A percentile compares a stretch with the other conserved stretches of the same genome.
phyloP scores from a whole-genome alignment of 2,797 vertebrate species.

The Smutsia gigantea region DNA sequence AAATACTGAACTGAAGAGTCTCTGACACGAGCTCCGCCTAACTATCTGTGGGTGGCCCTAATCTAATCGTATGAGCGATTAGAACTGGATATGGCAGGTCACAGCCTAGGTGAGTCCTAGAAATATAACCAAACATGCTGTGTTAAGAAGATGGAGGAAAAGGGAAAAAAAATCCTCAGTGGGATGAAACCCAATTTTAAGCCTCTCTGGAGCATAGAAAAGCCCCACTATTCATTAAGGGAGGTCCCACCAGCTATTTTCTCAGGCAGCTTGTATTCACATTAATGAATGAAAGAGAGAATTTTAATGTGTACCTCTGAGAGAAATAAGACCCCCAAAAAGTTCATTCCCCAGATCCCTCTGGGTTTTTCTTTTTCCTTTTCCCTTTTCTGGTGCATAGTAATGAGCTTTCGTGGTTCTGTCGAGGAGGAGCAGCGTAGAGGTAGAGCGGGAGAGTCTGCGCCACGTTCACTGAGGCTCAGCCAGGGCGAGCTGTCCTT shows the following conservation, averaged over 20 bases:
- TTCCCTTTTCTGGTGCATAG: slow-evolving; percentile 65
- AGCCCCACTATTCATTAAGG: slow-evolving; percentile 83
- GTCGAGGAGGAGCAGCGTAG: slow-evolving; percentile 29
- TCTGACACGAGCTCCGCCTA: slow-evolving; percentile 4
- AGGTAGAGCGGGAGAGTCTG: neutral
- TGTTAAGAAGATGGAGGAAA: slow-evolving; percentile 78
- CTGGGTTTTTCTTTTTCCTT: neutral
- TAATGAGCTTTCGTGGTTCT: slow-evolving; percentile 66
- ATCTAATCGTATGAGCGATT: slow-evolving; percentile 78
- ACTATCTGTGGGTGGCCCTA: slow-evolving; percentile 53
- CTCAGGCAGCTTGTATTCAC: slow-evolving; percentile 73
- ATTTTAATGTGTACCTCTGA: slow-evolving; percentile 70
- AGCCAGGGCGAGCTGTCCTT: neutral
- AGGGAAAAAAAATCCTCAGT: slow-evolving; percentile 59
- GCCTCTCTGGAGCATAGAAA: slow-evolving; percentile 82
- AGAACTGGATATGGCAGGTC: slow-evolving; percentile 80
- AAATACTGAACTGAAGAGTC: slow-evolving; percentile 54
- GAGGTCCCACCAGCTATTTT: slow-evolving; percentile 80
- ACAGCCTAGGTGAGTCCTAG: slow-evolving; percentile 75
- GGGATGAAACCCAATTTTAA: slow-evolving; percentile 85
- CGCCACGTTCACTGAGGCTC: neutral
- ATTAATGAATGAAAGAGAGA: slow-evolving; percentile 72
- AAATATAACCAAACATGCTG: slow-evolving; percentile 83
- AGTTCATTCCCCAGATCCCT: slow-evolving; percentile 65
- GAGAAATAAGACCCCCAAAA: slow-evolving; percentile 77